Base-by-base conservation (phyloP, 2,113 vertebrate species). In the Lophius piscatorius region DNA sequence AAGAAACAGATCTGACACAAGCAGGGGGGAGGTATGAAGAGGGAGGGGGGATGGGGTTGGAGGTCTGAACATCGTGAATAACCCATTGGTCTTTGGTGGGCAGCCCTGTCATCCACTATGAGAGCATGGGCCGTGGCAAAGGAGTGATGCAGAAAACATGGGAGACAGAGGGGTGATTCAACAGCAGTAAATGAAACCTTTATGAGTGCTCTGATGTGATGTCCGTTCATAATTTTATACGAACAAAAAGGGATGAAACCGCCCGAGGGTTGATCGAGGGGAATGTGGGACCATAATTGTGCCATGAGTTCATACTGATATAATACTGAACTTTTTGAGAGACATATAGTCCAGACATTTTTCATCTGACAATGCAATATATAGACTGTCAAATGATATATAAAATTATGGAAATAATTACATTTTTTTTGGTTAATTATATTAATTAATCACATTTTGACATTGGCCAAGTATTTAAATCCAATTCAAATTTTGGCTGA, bases 151-250 rank as follows among this genome's bases (percentile, higher is more conserved):
- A 14, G 64, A 57, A 71, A 65, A 73, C 46, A 46, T 68, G 64
- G 11, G 20, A 52, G 70, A 85, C 83, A 85, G 81, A 78, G 68
- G 48, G 23, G 5, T 44, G 56, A 83, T 87, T 85, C 80, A 85
- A 41, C 47, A 33, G 55, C 61, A n/a, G 24, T 82, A 80, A 87
- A 87, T 69, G 76, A 81, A 70, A 61, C 76, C 85, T 85, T 85
- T 85, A 83, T 83, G 78, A 67, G 39, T 14, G 51, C 18, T 14
- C 12, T 7, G 62, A 75, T 67, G 60, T 10, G 68, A 75, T 58
- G 70, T 57, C 67, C 54, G 9, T 52, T 64, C 51, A 44, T 23
- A 34, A 52, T 61, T 78, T 75, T 61, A 69, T 28, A 66, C 12
- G n/a, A 21, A 45, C n/a, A 22, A 56, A 26, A 47, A 8, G 23